phyloP scores from a whole-genome alignment of 2,113 vertebrate species.

The Castor canadensis region DNA sequence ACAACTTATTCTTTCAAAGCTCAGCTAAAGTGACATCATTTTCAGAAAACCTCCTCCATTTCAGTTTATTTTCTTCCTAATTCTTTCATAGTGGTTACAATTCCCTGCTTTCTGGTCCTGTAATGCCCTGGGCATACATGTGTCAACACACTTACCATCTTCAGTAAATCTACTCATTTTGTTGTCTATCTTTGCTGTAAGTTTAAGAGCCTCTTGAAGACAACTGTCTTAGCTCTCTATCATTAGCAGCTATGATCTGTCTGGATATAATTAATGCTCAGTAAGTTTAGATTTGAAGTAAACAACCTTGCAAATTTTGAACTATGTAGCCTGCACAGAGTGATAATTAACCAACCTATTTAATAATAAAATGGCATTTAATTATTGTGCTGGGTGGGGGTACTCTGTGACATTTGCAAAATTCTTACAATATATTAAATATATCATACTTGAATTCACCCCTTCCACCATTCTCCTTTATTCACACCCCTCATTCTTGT shows the following conservation, averaged over 20 bases:
- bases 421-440: too few species aligned
- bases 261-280: not conserved
- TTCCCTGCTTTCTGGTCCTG: not conserved
- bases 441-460: too few species aligned
- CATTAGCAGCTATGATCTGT: not conserved
- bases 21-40: not conserved
- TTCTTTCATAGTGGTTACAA: not conserved
- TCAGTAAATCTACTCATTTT: not conserved
- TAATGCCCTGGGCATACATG: not conserved
- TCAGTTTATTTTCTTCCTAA: conserved; percentile 8
- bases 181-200: not conserved
- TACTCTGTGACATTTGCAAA: too few species aligned
- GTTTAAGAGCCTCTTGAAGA: not conserved
- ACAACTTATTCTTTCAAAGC: not conserved
- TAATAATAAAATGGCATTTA: too few species aligned
- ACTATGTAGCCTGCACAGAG: not conserved
- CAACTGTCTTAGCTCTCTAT: not conserved
- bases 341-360: not conserved
- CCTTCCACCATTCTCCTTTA: too few species aligned
- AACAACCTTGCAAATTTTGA: not conserved
- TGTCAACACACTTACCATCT: not conserved
- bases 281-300: conserved; percentile 2
- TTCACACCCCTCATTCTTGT: too few species aligned
- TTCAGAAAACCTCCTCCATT: not conserved
- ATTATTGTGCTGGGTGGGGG: too few species aligned